Conservation (phyloP, 2,113 vertebrate genomes). For the Circaetus cinerascens region DNA sequence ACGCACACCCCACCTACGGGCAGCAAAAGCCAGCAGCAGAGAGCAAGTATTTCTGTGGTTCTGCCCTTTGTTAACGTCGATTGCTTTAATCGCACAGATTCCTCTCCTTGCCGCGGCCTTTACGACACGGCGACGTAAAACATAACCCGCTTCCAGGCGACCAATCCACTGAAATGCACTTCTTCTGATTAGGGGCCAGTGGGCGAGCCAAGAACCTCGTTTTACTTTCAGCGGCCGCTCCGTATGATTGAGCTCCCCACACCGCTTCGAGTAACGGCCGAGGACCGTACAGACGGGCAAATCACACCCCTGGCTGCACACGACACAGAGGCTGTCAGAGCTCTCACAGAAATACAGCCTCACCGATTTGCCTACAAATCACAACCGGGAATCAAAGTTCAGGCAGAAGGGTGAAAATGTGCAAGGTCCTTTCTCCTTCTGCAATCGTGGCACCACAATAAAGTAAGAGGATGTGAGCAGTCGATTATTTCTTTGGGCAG, state of each 20-base stretch:
- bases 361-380: neutral
- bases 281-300: neutral
- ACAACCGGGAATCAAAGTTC: neutral
- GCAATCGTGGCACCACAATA: accelerated
- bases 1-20: accelerated
- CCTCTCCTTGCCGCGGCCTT: neutral
- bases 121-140: neutral
- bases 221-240: neutral
- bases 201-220: neutral
- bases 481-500: neutral
- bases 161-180: accelerated
- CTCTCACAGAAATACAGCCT: neutral
- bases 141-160: accelerated
- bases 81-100: neutral
- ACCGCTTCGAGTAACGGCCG: neutral
- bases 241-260: accelerated
- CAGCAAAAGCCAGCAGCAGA: neutral
- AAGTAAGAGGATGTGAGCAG: accelerated
- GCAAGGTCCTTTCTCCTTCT: neutral
- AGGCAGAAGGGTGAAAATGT: neutral
- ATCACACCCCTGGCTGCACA: neutral
- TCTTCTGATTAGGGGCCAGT: neutral
- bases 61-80: neutral
- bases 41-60: neutral
- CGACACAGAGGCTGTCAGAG: neutral